phyloP scores from a whole-genome alignment of 2,888 invertebrate species.

The Torymus aiolomorphi region DNA sequence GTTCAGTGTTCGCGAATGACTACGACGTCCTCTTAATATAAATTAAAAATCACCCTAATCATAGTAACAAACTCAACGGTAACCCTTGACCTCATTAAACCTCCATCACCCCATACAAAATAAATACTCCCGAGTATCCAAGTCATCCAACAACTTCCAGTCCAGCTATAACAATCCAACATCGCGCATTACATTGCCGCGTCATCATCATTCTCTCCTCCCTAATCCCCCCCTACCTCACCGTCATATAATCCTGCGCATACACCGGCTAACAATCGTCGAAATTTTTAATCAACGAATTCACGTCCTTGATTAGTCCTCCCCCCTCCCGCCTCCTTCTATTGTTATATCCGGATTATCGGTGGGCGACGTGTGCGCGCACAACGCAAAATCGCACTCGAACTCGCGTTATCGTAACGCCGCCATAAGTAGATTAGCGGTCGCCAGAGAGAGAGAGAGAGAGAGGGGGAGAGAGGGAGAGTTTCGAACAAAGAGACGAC shows the following conservation, averaged over 20 bases:
- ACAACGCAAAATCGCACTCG: constrained; percentile 27
- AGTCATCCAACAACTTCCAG: no score
- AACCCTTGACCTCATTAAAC: no score
- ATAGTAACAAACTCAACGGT: no score
- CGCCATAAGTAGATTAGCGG: constrained; percentile 45
- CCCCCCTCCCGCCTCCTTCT: not conserved
- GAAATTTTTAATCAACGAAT: constrained; percentile 36
- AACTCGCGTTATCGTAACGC: constrained; percentile 36
- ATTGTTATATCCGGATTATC: constrained; percentile 30
- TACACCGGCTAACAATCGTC: not conserved
- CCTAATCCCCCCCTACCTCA: not conserved
- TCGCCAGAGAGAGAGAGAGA: not conserved
- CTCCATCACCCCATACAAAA: no score
- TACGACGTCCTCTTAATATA: no score
- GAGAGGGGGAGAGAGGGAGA: no score
- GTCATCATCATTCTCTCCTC: not conserved
- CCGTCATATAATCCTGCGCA: not conserved
- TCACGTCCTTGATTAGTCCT: not conserved
- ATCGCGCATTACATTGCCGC: no score
- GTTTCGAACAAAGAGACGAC: not conserved
- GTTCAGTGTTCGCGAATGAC: no score
- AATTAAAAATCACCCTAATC: no score
- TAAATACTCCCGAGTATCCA: no score
- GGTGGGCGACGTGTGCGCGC: no score
- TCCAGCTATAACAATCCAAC: no score